phyloP scores from a whole-genome alignment of 2,888 invertebrate species.

The Sycophila texana region DNA sequence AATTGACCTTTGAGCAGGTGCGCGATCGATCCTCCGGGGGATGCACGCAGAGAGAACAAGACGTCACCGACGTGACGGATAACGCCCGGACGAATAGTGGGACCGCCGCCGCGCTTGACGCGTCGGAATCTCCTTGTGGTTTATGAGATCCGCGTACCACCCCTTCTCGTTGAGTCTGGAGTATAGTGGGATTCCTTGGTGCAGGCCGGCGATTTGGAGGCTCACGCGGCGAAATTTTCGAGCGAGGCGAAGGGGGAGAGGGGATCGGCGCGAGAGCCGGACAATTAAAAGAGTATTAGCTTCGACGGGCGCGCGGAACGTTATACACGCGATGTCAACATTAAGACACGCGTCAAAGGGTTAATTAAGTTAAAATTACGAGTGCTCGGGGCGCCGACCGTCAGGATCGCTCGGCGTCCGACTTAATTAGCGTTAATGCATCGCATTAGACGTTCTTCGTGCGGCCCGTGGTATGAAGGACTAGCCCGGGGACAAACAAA shows the following conservation, averaged over 20 bases:
- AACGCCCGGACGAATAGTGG: constrained; percentile 10
- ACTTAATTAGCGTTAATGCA: too few relatives aligned
- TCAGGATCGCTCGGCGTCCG: too few relatives aligned
- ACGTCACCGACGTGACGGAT: neutral
- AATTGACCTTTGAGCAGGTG: too few relatives aligned
- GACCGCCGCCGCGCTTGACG: neutral
- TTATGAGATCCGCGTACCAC: neutral
- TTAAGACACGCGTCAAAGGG: constrained; percentile 49
- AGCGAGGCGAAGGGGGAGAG: neutral
- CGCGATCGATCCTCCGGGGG: too few relatives aligned
- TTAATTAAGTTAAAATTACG: constrained; percentile 56
- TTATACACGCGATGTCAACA: constrained; percentile 39
- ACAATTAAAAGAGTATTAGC: neutral
- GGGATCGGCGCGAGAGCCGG: neutral
- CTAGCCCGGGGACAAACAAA: too few relatives aligned
- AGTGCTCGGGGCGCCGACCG: neutral
- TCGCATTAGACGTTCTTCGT: too few relatives aligned
- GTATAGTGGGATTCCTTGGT: neutral
- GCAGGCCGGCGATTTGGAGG: too few relatives aligned
- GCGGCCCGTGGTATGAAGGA: too few relatives aligned
- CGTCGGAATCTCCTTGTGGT: constrained; percentile 25
- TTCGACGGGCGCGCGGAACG: neutral
- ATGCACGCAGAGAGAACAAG: constrained; percentile 21
- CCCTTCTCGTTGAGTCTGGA: neutral
- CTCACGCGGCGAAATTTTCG: too few relatives aligned